These are phyloP conservation scores for Ennomos erosarius DNA, from an alignment of 2,888 invertebrate species.

Conservation along the genomic window DNA sequence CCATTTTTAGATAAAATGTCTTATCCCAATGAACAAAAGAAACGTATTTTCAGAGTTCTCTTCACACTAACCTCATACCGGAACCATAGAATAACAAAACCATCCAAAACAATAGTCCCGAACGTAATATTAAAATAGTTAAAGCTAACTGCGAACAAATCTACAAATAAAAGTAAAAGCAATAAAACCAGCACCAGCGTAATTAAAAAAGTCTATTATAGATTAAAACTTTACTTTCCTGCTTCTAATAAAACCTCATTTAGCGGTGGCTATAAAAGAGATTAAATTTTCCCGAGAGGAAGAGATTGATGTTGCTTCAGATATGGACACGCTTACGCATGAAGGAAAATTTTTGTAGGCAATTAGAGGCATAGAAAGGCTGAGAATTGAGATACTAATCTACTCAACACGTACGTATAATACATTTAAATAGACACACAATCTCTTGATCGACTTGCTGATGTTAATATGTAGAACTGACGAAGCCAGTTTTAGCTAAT, in stretches of 20 bases:
- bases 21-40: constrained; percentile 5
- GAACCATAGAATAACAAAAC: no score
- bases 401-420: background rate
- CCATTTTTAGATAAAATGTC: background rate
- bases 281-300: constrained; percentile 23
- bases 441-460: no score
- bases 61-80: constrained; percentile 1
- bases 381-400: constrained; percentile 24
- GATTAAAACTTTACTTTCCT: constrained; percentile 23
- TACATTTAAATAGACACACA: no score
- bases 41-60: constrained; percentile 9
- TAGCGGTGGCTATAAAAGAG: constrained; percentile 22
- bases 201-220: constrained; percentile 26
- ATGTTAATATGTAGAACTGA: no score
- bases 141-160: constrained; percentile 13
- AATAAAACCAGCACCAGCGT: constrained; percentile 20
- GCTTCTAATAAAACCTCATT: constrained; percentile 26
- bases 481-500: no score
- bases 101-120: constrained; percentile 17
- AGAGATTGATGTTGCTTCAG: constrained; percentile 17
- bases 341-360: constrained; percentile 16
- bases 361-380: constrained; percentile 18
- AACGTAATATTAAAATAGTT: constrained; percentile 17
- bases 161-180: constrained; percentile 27
- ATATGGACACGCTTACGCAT: constrained; percentile 17